Evolutionary conservation across 2,797 vertebrate species (phyloP), one percentile per base, ranked within the genome.

Genomic region (Fundulus diaphanus): DNA sequence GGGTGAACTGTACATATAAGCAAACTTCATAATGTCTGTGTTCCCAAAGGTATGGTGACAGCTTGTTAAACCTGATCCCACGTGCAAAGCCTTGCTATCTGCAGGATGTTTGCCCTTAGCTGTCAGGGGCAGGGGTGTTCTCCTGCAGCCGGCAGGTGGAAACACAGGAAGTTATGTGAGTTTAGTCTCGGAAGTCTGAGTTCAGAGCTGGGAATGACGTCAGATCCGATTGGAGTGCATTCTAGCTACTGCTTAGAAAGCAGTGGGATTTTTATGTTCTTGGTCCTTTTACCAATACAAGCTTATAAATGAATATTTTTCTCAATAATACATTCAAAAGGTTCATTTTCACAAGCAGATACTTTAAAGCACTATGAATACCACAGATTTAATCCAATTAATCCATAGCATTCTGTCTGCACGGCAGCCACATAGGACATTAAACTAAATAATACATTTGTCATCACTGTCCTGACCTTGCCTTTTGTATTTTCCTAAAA

Each of bases 61-160:
- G 92, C 92, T 88, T 78, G 87, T 92, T 92, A 93, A 91, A 92
- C 73, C 81, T 27, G 85, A 87, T 78, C 86, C 88, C 87, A 79
- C 67, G 51, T 89, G 87, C 88, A 81, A 76, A 85, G 73, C 73
- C 82, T 69, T 13, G 6, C 80, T 79, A 87, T 83, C 90, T 42
- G 85, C 84, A 73, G 85, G 88, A 72, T 72, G 72, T 74, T 80
- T 88, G 82, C 91, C 87, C 76, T 89, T 87, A 87, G 77, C 85
- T 90, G 84, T 87, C 87, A 89, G 82, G 81, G 86, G 80, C 76
- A 88, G 76, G 72, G 81, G 77, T 72, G 16, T 29, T 69, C 52
- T 57, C 7, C 84, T 16, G 61, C 1, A 31, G 65, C 54, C 11
- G 70, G 74, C 87, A 90, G 86, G 88, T 85, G 85, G 84, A 81